These are phyloP conservation scores for Chouioia cunea DNA, from an alignment of 2,888 invertebrate genomes.

Conservation along the genomic window DNA sequence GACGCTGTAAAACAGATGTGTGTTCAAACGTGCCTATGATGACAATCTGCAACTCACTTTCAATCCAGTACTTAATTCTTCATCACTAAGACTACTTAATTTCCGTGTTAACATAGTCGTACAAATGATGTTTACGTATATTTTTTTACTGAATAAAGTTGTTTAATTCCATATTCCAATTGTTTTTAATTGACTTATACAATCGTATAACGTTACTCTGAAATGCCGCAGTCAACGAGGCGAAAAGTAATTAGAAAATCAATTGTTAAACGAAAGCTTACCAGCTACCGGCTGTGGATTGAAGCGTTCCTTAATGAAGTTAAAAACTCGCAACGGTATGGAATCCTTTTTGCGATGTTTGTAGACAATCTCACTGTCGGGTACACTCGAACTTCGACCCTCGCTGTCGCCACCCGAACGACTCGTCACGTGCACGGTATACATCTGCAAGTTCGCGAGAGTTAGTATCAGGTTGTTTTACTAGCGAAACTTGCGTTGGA, in stretches of 20 bases:
- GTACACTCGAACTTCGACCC: slow-evolving; percentile 51
- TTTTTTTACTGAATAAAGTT: background rate
- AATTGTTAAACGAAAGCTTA: slow-evolving; percentile 47
- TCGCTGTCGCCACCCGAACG: slow-evolving; percentile 52
- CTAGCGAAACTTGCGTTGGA: background rate
- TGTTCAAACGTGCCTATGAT: no score
- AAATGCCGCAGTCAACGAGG: background rate
- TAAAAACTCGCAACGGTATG: slow-evolving; percentile 59
- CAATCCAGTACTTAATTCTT: no score
- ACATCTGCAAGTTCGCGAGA: slow-evolving; percentile 54
- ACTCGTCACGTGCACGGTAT: slow-evolving; percentile 62
- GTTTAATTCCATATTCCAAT: background rate
- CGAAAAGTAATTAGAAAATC: background rate
- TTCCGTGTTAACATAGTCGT: no score
- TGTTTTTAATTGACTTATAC: background rate
- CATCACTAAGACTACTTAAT: no score
- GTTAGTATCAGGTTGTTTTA: background rate
- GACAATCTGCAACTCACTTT: no score
- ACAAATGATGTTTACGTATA: background rate
- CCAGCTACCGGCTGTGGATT: slow-evolving; percentile 51
- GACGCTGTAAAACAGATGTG: no score
- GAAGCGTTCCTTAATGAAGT: slow-evolving; percentile 62
- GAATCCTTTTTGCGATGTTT: slow-evolving; percentile 58
- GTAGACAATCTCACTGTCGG: slow-evolving; percentile 58
- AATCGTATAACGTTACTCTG: background rate